phyloP scores from a whole-genome alignment of 2,797 vertebrate species.

The Smutsia temminckii region DNA sequence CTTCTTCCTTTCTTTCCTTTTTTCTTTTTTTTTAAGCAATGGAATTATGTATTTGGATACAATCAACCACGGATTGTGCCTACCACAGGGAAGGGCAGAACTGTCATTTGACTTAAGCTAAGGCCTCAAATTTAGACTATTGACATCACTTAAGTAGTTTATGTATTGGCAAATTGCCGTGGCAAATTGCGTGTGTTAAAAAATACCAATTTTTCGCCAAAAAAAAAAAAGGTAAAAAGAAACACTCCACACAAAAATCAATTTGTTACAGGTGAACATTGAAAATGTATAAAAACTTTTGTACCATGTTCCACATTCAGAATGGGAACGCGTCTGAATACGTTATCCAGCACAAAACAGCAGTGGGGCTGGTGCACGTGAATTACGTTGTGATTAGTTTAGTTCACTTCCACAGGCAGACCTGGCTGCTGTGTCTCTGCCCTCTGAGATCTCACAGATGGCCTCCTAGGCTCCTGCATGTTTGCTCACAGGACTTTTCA shows the following conservation, averaged over 20 bases:
- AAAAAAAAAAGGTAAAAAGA: background rate
- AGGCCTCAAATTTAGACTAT: background rate
- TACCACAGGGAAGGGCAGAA: background rate
- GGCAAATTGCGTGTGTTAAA: background rate
- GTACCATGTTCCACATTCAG: background rate
- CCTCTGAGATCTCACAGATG: background rate
- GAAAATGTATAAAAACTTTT: background rate
- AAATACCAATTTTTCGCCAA: background rate
- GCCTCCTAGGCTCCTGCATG: background rate
- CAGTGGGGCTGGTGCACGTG: accelerated
- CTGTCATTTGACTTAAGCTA: no score
- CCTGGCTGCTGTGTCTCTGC: background rate
- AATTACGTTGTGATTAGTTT: background rate
- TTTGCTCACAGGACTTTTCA: background rate
- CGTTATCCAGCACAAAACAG: background rate
- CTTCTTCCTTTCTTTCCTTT: background rate
- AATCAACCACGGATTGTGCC: no score
- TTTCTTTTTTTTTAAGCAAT: background rate
- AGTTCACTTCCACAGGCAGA: background rate
- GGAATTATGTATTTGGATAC: background rate
- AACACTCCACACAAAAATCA: background rate
- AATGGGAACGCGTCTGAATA: background rate
- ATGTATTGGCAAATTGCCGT: background rate
- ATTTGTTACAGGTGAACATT: background rate
- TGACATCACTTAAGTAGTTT: background rate